Evolutionary conservation across 2,888 invertebrate species (phyloP), one percentile per base, ranked within the genome.

Genomic region (Zele albiditarsus): DNA sequence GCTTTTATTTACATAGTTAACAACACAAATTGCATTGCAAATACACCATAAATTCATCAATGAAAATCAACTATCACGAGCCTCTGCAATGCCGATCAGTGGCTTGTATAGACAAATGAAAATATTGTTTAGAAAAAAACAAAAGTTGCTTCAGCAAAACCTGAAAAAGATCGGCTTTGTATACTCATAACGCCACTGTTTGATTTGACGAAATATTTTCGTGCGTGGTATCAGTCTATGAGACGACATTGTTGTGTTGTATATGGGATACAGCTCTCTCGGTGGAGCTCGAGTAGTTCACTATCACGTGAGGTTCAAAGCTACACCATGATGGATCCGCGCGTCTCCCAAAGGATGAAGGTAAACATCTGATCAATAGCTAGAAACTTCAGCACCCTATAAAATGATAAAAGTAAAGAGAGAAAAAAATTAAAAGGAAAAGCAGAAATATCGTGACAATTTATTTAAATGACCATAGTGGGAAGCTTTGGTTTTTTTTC

Each of bases 211-310:
- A 68, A 31, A 53, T 68, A 14, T 31, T 42, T 33, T 31, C 60
- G 60, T 66, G 74, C 65, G 71, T 65, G 77, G 62, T 80, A 80
- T 78, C 78, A 83, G 82, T 86, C 82, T 86, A 83, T 87, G 86
- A 87, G 87, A 87, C 83, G 79, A 84, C 80, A 84, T 89, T 89
- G 81, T 90, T 90, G 88, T 90, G 89, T 91, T 91, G 86, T 88
- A 84, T 86, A 86, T 90, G 89, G 89, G 88, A 90, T 88, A 84
- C 90, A 92, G 92, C 90, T 92, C 90, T 92, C 92, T 90, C 91
- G 92, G 89, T 92, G 92, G 92, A 92, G 92, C 90, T 92, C 92
- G 79, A 89, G 91, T 90, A 92, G 92, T 90, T 92, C 92, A 84
- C 90, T 92, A 84, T 92, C 92, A 83, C 90, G 91, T 88, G 92